phyloP scores from a whole-genome alignment of 2,888 invertebrate species.

The Oxystoma pomonae region DNA sequence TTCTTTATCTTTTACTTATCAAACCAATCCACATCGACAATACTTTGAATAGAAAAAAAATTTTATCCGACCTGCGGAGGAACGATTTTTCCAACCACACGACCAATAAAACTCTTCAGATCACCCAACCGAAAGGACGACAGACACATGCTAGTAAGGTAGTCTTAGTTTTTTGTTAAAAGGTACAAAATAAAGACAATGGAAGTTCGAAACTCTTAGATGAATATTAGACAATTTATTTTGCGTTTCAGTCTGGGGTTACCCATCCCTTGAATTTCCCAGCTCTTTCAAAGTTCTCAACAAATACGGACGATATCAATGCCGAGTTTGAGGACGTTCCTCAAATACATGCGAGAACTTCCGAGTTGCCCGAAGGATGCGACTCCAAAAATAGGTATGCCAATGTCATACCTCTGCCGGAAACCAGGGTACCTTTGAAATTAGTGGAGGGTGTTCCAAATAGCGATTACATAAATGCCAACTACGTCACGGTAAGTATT shows the following conservation, averaged over 20 bases:
- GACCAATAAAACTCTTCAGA: no score
- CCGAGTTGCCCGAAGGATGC: constrained; percentile 81
- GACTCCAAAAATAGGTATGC: constrained; percentile 91
- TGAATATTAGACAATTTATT: no score
- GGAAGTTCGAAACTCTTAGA: no score
- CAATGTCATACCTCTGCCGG: constrained; percentile 91
- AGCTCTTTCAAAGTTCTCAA: constrained; percentile 69
- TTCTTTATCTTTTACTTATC: no score
- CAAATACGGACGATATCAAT: constrained; percentile 66
- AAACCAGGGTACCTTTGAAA: constrained; percentile 78
- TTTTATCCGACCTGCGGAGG: no score
- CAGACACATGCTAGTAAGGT: no score
- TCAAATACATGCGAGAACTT: constrained; percentile 70
- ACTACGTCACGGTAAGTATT: constrained; percentile 76
- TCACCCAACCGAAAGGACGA: no score
- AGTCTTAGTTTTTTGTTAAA: no score
- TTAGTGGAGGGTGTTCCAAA: constrained; percentile 69
- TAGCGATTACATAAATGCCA: constrained; percentile 91
- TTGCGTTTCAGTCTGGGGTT: constrained; percentile 57
- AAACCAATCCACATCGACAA: no score
- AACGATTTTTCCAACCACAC: no score
- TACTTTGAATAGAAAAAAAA: no score
- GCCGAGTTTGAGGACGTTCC: constrained; percentile 83
- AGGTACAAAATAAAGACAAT: no score
- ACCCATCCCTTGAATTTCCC: constrained; percentile 75